Evolutionary conservation across 2,888 invertebrate species (phyloP).

Genomic region (Branchellion lobata): DNA sequence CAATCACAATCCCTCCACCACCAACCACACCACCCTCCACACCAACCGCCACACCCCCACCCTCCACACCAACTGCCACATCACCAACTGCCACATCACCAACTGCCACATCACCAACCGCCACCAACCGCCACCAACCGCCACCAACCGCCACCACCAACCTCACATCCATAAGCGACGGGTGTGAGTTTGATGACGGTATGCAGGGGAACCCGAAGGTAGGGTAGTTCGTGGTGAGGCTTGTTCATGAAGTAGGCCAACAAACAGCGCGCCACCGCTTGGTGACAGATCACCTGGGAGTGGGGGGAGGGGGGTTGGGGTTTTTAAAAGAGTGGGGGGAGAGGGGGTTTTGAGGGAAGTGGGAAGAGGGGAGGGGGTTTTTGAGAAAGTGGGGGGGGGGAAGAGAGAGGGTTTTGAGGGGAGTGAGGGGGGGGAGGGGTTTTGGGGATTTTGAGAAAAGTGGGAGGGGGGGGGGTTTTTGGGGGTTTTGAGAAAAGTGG

Average conservation of each 20-base stretch:
- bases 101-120: too few relatives aligned
- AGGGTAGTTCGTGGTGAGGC: slow-evolving; percentile 62
- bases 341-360: not conserved
- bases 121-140: too few relatives aligned
- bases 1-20: too few relatives aligned
- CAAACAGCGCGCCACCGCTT: slow-evolving; percentile 82
- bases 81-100: too few relatives aligned
- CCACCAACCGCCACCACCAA: not conserved
- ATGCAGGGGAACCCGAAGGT: slow-evolving; percentile 68
- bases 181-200: slow-evolving; percentile 85
- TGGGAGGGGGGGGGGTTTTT: too few relatives aligned
- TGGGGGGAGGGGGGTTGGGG: not conserved
- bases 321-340: not conserved
- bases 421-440: not conserved
- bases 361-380: not conserved
- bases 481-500: too few relatives aligned
- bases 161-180: slow-evolving; percentile 78
- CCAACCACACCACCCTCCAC: too few relatives aligned
- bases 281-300: slow-evolving; percentile 66
- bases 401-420: too few relatives aligned
- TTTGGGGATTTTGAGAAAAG: too few relatives aligned
- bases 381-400: too few relatives aligned
- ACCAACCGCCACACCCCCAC: too few relatives aligned
- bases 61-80: too few relatives aligned
- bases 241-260: slow-evolving; percentile 86